A percentile compares a stretch with the other conserved stretches of the same genome.
phyloP scores from a whole-genome alignment of 2,888 invertebrate genomes.

The Cryptocephalus primarius region DNA sequence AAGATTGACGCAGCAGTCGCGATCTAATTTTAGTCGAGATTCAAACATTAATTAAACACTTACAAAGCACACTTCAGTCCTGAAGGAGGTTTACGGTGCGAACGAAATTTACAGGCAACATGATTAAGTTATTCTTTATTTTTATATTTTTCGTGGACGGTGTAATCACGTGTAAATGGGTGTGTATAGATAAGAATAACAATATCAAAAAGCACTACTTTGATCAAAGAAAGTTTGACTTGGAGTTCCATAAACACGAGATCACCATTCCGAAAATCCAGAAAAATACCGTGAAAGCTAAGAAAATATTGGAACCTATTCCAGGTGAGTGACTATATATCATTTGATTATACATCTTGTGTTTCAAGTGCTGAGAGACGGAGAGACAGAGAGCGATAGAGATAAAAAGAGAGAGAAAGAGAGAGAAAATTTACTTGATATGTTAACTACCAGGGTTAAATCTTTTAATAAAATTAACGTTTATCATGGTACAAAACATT shows the following conservation, averaged over 20 bases:
- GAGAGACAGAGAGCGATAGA: too few species aligned
- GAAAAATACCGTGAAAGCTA: neutral
- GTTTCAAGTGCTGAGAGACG: too few species aligned
- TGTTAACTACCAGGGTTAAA: too few species aligned
- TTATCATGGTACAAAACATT: too few species aligned
- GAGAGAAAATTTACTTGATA: too few species aligned
- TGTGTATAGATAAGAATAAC: slow-evolving; percentile 9
- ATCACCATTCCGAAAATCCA: slow-evolving; percentile 1
- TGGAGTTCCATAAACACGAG: slow-evolving; percentile 5
- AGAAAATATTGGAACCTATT: neutral
- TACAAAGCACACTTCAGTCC: neutral
- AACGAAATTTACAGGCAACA: too few species aligned
- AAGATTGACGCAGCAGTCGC: slow-evolving; percentile 1
- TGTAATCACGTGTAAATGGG: slow-evolving; percentile 6
- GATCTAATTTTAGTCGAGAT: slow-evolving; percentile 1
- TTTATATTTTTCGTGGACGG: too few species aligned
- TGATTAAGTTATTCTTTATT: too few species aligned
- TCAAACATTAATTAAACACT: slow-evolving; percentile 2
- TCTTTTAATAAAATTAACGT: too few species aligned
- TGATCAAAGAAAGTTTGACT: slow-evolving; percentile 3
- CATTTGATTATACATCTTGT: too few species aligned
- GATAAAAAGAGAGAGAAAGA: too few species aligned
- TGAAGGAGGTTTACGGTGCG: too few species aligned
- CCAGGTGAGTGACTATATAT: slow-evolving; percentile 2
- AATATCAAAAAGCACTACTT: slow-evolving; percentile 8